Evolutionary conservation across 2,797 vertebrate species (phyloP).

Genomic region (Pseudomugil tenellus): DNA sequence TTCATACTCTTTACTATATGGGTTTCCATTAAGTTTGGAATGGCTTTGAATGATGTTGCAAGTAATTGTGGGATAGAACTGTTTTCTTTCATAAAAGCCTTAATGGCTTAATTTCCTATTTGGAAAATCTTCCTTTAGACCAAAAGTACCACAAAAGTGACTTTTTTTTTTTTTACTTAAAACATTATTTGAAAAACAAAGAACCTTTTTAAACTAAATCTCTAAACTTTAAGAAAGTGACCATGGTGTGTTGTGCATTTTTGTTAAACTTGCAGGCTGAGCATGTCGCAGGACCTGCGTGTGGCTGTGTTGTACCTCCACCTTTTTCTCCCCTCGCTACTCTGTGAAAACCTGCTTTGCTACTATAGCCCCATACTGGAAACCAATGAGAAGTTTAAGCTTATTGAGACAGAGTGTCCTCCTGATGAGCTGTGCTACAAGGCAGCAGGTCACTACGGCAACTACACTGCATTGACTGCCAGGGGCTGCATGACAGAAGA

Average conservation of each 20-base stretch:
- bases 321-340: slow-evolving; percentile 54
- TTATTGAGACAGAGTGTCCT: slow-evolving; percentile 62
- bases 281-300: slow-evolving; percentile 28
- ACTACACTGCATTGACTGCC: slow-evolving; percentile 53
- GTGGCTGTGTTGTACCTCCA: slow-evolving; percentile 42
- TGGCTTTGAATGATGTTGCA: not conserved
- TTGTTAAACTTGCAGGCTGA: slow-evolving; percentile 34
- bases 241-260: not conserved
- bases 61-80: not conserved
- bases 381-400: not conserved
- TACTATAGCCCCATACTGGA: slow-evolving; percentile 68
- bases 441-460: slow-evolving; percentile 64
- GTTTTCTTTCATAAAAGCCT: too few species aligned
- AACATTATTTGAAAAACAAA: too few species aligned
- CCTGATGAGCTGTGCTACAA: slow-evolving; percentile 68
- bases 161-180: too few species aligned
- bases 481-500: slow-evolving; percentile 65
- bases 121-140: too few species aligned
- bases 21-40: not conserved
- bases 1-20: too few species aligned
- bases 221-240: not conserved
- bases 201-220: not conserved
- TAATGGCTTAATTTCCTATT: not conserved
- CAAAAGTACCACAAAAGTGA: too few species aligned
- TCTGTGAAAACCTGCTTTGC: slow-evolving; percentile 71